Evolutionary conservation across 1,140 invertebrate genomes (phyloP).

Genomic region (Mactra quadrangularis): DNA sequence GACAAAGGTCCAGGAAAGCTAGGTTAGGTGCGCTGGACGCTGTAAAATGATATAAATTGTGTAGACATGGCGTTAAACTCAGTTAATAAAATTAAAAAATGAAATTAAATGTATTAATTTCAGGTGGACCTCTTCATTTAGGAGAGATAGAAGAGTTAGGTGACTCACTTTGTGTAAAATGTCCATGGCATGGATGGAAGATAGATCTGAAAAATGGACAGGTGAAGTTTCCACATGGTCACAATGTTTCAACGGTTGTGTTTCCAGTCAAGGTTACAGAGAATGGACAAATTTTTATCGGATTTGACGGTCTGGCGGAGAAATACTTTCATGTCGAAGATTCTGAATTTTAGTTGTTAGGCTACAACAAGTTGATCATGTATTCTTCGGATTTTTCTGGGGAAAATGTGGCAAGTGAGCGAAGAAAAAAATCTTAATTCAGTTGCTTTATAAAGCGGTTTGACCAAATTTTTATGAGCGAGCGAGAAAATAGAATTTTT

Average conservation of each 20-base stretch:
- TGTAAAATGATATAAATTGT: not conserved
- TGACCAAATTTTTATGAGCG: too few species aligned
- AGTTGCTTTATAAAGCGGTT: too few species aligned
- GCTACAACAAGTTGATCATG: too few species aligned
- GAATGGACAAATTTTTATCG: constrained; percentile 65
- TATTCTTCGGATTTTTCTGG: too few species aligned
- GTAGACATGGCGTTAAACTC: not conserved
- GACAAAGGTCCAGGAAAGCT: not conserved
- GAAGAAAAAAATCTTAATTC: too few species aligned
- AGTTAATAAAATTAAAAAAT: not conserved
- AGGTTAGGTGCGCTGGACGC: not conserved
- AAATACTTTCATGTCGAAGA: constrained; percentile 43
- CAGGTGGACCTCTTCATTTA: constrained; percentile 78
- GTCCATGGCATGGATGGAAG: constrained; percentile 79
- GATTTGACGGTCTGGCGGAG: constrained; percentile 59
- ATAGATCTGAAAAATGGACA: constrained; percentile 71
- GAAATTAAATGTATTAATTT: not conserved
- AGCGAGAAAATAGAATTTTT: too few species aligned
- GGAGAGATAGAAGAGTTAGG: constrained; percentile 78
- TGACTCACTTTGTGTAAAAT: constrained; percentile 71
- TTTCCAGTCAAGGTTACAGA: constrained; percentile 66
- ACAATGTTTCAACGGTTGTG: constrained; percentile 41
- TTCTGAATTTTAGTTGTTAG: constrained; percentile 37
- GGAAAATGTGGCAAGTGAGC: too few species aligned
- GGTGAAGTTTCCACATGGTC: constrained; percentile 56